phyloP scores from a whole-genome alignment of 2,797 vertebrate genomes.

The Rhynchonycteris naso region DNA sequence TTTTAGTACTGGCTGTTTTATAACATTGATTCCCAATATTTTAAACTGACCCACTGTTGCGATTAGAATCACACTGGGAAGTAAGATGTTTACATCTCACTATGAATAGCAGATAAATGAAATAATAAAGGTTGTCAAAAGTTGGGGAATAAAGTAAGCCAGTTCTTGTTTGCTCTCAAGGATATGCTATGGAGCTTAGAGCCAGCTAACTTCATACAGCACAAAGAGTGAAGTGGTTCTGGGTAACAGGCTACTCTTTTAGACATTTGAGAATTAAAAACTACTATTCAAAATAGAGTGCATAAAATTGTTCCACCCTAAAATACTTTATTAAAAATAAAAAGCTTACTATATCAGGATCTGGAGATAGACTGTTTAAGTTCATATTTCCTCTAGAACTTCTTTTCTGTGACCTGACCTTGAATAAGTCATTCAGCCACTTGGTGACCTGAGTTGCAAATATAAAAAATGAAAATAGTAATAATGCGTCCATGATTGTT shows the following conservation, averaged over 20 bases:
- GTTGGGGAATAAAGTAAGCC: constrained; percentile 79
- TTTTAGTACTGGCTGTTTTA: constrained; percentile 84
- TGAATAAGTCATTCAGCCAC: background rate
- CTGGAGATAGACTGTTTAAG: background rate
- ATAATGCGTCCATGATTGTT: background rate
- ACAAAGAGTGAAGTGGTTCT: constrained; percentile 48
- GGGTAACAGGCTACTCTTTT: constrained; percentile 39
- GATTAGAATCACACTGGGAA: constrained; percentile 85
- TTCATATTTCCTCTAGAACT: background rate
- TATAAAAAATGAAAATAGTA: constrained; percentile 33
- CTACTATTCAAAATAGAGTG: constrained; percentile 40
- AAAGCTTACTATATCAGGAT: background rate
- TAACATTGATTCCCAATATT: constrained; percentile 88
- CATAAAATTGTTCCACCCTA: constrained; percentile 28
- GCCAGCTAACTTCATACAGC: constrained; percentile 75
- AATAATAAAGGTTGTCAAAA: constrained; percentile 88
- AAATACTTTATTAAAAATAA: constrained; percentile 59
- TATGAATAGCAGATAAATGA: constrained; percentile 87
- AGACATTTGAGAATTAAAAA: constrained; percentile 60
- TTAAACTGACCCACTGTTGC: constrained; percentile 87
- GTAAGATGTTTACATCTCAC: constrained; percentile 88
- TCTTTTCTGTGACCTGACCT: constrained; percentile 33
- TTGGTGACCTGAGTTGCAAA: background rate
- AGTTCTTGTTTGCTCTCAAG: constrained; percentile 79
- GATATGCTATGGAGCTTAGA: constrained; percentile 74